Base-by-base conservation (phyloP, 2,888 invertebrate species). In the Agapetus fuscipes region DNA sequence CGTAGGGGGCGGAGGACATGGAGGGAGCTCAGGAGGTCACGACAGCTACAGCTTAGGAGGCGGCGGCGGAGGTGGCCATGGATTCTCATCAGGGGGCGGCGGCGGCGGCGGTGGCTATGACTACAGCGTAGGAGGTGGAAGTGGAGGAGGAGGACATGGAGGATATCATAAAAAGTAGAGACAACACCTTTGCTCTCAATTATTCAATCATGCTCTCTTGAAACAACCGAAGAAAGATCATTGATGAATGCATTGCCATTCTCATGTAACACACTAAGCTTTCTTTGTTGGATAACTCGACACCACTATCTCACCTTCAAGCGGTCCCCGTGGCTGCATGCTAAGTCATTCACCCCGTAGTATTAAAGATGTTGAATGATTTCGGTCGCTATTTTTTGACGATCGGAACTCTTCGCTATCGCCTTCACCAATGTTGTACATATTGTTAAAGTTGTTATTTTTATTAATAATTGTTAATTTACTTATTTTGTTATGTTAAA, bases 81-180 rank as follows among this genome's bases (percentile, higher is more conserved):
- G 41, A 12, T 40, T 39, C 32, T 45, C 45, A 9, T 41, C 45
- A 6, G 39, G 41, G 3, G 44, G 41, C 7, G 36, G 41, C 10
- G 44, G 41, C 24, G 36, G 17, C 7, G 12, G 14, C 29, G 16
- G 29, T 17, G 28, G 29, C 12, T 27, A 27, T 11, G 27, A 27
- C 27, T 27, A 27, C 27, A 27, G 27, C n/a, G 27, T 37, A 3
- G 44, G 44, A 15, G 44, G 44, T 10, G 31, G 41, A 12, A 10
- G 20, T 24, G 41, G 45, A 3, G 41, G 41, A 30, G 17, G 24
- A 14, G 25, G 31, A 3, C 17, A 13, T 7, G 36, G 36, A 29
- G 36, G 36, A 6, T 20, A 20, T 20, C 20, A 20, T 9, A 20
- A 20, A 9, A 20, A 20, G 20, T 20, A 20, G 9, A 20, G 5